Percentiles rank a stretch among this genome's conserved stretches.
Evolutionary conservation across 2,797 vertebrate genomes (phyloP).

Genomic region (Leucoraja ocellata): DNA sequence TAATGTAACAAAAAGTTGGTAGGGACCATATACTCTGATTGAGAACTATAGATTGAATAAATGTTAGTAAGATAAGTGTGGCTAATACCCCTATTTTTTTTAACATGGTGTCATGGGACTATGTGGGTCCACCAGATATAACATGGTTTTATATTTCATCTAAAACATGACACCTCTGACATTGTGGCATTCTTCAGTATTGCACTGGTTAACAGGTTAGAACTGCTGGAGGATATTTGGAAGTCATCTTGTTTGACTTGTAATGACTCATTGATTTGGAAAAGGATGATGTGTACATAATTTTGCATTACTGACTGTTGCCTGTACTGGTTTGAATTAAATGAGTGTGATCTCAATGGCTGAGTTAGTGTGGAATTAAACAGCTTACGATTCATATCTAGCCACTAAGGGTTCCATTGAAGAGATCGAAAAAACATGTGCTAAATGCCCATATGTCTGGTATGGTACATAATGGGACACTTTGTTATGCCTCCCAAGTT

Average conservation of each 20-base stretch:
- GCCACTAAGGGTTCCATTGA: background rate
- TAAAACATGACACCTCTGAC: background rate
- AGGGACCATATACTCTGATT: background rate
- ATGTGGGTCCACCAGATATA: background rate
- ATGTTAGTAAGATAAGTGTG: background rate
- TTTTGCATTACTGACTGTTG: background rate
- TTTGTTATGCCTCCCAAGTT: background rate
- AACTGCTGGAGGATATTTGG: background rate
- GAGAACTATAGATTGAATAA: background rate
- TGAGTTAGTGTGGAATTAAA: background rate
- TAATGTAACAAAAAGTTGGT: background rate
- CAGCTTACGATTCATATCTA: background rate
- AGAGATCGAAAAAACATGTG: background rate
- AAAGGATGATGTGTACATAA: background rate
- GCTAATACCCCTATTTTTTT: no score
- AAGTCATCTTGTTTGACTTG: constrained; percentile 1
- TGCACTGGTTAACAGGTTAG: background rate
- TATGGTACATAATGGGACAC: background rate
- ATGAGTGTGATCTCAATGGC: background rate
- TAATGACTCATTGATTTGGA: background rate
- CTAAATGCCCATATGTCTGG: background rate
- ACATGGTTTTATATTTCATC: background rate
- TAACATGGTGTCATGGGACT: no score
- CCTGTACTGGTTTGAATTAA: constrained; percentile 10
- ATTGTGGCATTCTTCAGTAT: background rate